Evolutionary conservation across 2,888 invertebrate species (phyloP).

Genomic region (Pogonocherus hispidulus): DNA sequence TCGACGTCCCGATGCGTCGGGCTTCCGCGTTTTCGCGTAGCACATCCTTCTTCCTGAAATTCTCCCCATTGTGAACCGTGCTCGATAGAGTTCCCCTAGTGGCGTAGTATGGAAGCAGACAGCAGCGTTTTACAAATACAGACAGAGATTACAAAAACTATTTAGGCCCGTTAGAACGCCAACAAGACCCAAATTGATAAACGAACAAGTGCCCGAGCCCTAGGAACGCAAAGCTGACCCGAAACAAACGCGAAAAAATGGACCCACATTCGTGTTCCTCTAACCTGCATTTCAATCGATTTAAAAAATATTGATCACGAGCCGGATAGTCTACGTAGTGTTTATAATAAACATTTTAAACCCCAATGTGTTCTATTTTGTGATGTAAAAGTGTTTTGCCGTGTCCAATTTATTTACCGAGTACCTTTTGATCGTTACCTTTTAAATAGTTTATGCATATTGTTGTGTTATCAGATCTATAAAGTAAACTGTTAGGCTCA

Average conservation of each 20-base stretch:
- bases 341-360: slow-evolving; percentile 51
- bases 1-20: slow-evolving; percentile 21
- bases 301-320: slow-evolving; percentile 63
- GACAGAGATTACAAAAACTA: slow-evolving; percentile 53
- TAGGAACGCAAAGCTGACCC: slow-evolving; percentile 7
- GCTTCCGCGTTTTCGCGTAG: slow-evolving; percentile 29
- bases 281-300: slow-evolving; percentile 62
- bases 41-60: slow-evolving; percentile 43
- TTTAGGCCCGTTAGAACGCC: slow-evolving; percentile 46
- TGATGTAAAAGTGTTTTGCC: slow-evolving; percentile 59
- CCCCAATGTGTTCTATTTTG: slow-evolving; percentile 65
- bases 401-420: slow-evolving; percentile 50
- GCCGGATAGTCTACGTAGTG: slow-evolving; percentile 51
- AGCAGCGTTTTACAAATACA: slow-evolving; percentile 59
- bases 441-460: slow-evolving; percentile 53
- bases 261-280: slow-evolving; percentile 40
- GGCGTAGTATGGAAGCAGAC: slow-evolving; percentile 60
- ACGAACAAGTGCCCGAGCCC: slow-evolving; percentile 35
- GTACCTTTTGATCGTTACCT: slow-evolving; percentile 51
- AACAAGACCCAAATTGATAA: slow-evolving; percentile 46
- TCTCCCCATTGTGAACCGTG: slow-evolving; percentile 56
- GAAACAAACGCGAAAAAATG: slow-evolving; percentile 30
- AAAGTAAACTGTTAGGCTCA: slow-evolving; percentile 28
- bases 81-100: slow-evolving; percentile 56
- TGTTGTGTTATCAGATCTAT: slow-evolving; percentile 48